A percentile compares a stretch with the other conserved stretches of the same genome.
Evolutionary conservation across 2,888 invertebrate genomes (phyloP).

Genomic region (Erannis defoliaria): DNA sequence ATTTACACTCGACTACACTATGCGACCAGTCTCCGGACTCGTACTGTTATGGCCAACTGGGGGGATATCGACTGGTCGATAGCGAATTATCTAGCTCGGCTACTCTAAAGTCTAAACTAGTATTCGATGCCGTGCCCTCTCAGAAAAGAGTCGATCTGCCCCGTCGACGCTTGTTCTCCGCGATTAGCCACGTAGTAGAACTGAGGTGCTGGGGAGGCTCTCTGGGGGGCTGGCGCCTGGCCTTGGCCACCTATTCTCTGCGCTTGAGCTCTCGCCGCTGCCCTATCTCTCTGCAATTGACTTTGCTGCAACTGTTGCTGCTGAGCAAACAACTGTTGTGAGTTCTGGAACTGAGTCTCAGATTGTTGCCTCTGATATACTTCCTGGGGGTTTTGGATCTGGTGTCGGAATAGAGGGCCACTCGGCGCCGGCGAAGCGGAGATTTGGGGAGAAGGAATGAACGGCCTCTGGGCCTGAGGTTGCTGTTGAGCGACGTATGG

Average conservation of each 20-base stretch:
- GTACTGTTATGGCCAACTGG: slow-evolving; percentile 67
- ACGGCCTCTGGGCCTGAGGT: slow-evolving; percentile 82
- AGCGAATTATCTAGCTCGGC: slow-evolving; percentile 65
- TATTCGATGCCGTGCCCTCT: slow-evolving; percentile 90
- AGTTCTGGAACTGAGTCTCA: slow-evolving; percentile 87
- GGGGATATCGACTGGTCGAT: slow-evolving; percentile 55
- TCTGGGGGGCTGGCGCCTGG: slow-evolving; percentile 62
- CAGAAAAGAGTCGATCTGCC: slow-evolving; percentile 93
- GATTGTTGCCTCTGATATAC: slow-evolving; percentile 88
- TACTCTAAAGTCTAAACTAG: slow-evolving; percentile 66
- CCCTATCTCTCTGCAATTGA: slow-evolving; percentile 87
- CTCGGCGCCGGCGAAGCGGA: slow-evolving; percentile 64
- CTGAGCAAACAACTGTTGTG: slow-evolving; percentile 88
- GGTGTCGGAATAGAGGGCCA: slow-evolving; percentile 82
- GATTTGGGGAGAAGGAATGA: slow-evolving; percentile 87
- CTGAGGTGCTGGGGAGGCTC: slow-evolving; percentile 66
- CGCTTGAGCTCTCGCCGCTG: slow-evolving; percentile 83
- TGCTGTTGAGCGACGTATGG: slow-evolving; percentile 89
- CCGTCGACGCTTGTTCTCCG: slow-evolving; percentile 84
- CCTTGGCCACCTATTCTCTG: slow-evolving; percentile 71
- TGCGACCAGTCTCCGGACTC: slow-evolving; percentile 58
- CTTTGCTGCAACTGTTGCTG: slow-evolving; percentile 90
- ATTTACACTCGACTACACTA: slow-evolving; percentile 63
- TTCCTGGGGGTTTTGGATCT: slow-evolving; percentile 80
- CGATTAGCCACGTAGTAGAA: slow-evolving; percentile 88